Conservation (phyloP, 2,888 invertebrate genomes). For the Emesis furor region DNA sequence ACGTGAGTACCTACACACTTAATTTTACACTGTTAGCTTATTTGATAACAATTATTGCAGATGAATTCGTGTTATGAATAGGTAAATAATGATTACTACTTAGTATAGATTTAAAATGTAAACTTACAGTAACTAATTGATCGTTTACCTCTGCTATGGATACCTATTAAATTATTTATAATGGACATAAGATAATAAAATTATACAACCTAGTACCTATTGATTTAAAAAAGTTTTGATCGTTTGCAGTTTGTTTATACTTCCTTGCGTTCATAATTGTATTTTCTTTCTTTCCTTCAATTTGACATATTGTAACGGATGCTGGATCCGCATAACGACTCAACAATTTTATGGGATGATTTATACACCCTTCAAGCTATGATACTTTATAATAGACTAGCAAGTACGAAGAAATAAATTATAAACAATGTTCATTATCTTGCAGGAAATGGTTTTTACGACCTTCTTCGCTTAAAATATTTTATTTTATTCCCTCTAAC, state of each 20-base stretch:
- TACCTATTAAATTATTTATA: conserved; percentile 1
- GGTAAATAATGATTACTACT: background rate
- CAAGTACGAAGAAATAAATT: conserved; percentile 30
- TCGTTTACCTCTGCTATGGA: background rate
- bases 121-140: conserved; percentile 1
- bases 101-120: conserved; percentile 1
- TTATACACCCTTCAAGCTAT: conserved; percentile 30
- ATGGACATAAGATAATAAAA: conserved; percentile 1
- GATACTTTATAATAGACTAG: conserved; percentile 32
- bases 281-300: conserved; percentile 32
- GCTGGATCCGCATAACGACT: conserved; percentile 30
- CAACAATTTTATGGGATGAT: conserved; percentile 29
- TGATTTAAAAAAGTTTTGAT: conserved; percentile 24
- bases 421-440: conserved; percentile 28
- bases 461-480: conserved; percentile 32
- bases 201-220: conserved; percentile 24
- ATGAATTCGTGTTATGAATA: conserved; percentile 1
- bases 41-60: background rate
- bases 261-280: conserved; percentile 26
- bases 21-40: conserved; percentile 1
- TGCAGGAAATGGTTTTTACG: conserved; percentile 31
- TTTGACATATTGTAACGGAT: conserved; percentile 27
- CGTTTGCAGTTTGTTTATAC: conserved; percentile 30
- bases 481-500: conserved; percentile 25
- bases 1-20: conserved; percentile 4